Evolutionary conservation across 2,113 vertebrate species (phyloP), one percentile per base, ranked within the genome.

Genomic region (Suricata suricatta): DNA sequence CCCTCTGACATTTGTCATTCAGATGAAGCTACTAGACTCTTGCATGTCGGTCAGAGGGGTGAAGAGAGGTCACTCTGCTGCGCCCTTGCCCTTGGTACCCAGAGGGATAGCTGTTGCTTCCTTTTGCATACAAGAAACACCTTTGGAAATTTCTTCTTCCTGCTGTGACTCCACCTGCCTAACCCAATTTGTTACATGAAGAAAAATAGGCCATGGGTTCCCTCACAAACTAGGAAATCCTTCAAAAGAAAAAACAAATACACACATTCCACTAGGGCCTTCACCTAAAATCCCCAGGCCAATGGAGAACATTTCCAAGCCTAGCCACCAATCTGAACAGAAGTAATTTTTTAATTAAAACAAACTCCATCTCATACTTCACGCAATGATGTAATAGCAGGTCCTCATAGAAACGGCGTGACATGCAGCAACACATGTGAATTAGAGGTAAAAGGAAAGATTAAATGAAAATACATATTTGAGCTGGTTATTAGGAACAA

Each of bases 291-390:
- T 66, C 15, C 13, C 86, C 38, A 82, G 72, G 50, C 25, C 90
- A 96, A 63, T 83, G 66, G 35, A 41, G 79, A 89, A 27, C 29
- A 17, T 87, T 97, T 96, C 68, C 11, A 41, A 85, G 60, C 31
- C 29, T 64, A 84, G 31, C 74, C 96, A 80, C 33, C 76, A 64
- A 64, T 71, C 72, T 77, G 89, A 97, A 74, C 13, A 97, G 95
- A 95, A 90, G 3, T 68, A 16, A 84, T 29, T 63, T 97, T 97
- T 97, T 92, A 98, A 96, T 98, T 97, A 96, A 96, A 98, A 89
- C 10, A 93, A 92, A 89, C 21, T 68, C 14, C 31, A 80, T 35
- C 57, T 93, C 88, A 85, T 74, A 50, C 47, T 93, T 97, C 23
- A 77, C 31, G 71, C 21, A 54, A 77, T 95, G 69, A 35, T 77